Conservation (phyloP, 2,797 vertebrate species). For the Anabas testudineus region DNA sequence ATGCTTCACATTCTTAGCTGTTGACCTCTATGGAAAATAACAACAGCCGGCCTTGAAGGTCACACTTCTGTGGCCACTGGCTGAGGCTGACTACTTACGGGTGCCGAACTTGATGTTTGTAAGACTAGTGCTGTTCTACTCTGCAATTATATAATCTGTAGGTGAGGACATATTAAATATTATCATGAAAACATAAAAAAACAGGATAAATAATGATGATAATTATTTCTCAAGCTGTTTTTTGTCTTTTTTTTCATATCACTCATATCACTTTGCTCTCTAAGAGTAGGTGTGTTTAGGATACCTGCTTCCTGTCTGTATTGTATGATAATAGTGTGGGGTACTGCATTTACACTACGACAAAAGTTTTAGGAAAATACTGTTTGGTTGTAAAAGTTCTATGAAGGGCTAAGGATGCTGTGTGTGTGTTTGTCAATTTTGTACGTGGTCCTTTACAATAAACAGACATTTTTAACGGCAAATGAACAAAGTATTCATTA, state of each 20-base stretch:
- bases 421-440: neutral
- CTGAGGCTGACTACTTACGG: constrained; percentile 49
- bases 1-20: constrained; percentile 83
- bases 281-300: neutral
- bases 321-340: neutral
- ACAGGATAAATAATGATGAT: neutral
- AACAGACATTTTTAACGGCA: constrained; percentile 1
- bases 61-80: constrained; percentile 45
- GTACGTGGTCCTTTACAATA: neutral
- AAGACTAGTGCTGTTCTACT: neutral
- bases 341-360: neutral
- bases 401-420: neutral
- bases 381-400: neutral
- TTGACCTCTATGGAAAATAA: constrained; percentile 85
- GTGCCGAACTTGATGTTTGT: constrained; percentile 33
- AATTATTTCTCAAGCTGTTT: neutral
- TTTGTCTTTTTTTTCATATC: too few relatives aligned
- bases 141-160: neutral
- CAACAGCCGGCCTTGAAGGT: constrained; percentile 82
- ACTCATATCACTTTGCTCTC: neutral
- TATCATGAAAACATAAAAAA: neutral
- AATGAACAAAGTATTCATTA: neutral
- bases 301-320: neutral
- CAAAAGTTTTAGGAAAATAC: neutral
- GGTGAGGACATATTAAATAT: neutral